These are phyloP conservation scores for Rhagonycha lutea DNA, from an alignment of 2,888 invertebrate genomes.

Conservation along the genomic window DNA sequence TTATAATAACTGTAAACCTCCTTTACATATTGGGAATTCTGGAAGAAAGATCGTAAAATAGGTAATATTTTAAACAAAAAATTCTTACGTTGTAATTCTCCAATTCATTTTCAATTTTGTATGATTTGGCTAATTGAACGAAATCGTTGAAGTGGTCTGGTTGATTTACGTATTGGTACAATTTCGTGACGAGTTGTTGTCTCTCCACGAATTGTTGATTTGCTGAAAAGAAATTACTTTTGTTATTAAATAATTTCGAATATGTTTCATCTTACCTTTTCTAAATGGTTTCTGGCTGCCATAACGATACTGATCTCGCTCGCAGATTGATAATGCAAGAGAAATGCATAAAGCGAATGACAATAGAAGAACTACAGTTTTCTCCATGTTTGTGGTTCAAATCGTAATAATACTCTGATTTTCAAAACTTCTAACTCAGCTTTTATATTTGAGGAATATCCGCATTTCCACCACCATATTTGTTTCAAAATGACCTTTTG, in stretches of 20 bases:
- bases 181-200: constrained; percentile 31
- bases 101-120: constrained; percentile 46
- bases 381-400: neutral
- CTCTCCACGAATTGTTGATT: neutral
- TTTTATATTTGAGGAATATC: neutral
- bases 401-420: neutral
- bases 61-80: neutral
- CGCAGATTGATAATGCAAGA: neutral
- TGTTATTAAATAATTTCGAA: neutral
- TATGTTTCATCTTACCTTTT: neutral
- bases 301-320: neutral
- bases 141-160: constrained; percentile 60
- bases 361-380: neutral
- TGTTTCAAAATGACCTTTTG: neutral
- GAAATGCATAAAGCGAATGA: neutral
- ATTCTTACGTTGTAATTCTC: neutral
- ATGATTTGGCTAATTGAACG: constrained; percentile 62
- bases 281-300: neutral
- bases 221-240: neutral
- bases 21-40: constrained; percentile 63
- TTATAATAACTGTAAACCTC: constrained; percentile 60
- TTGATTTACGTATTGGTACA: constrained; percentile 68
- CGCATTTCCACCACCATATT: neutral
- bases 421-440: neutral
- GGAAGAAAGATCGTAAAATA: constrained; percentile 36